Evolutionary conservation across 2,113 vertebrate species (phyloP).

Genomic region (human (Homo sapiens)): GRCh38 chr4:97545501-97546000

Average conservation of each 20-base stretch:
- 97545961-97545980: slow-evolving; percentile 68
- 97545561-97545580: slow-evolving; percentile 60
- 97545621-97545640: slow-evolving; percentile 49
- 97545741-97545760: slow-evolving; percentile 64
- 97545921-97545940: slow-evolving; percentile 62
- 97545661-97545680: slow-evolving; percentile 58
- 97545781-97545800: slow-evolving; percentile 69
- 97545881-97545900: slow-evolving; percentile 64
- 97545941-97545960: slow-evolving; percentile 70
- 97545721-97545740: slow-evolving; percentile 54
- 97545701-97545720: slow-evolving; percentile 61
- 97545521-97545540: slow-evolving; percentile 72
- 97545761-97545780: slow-evolving; percentile 57
- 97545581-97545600: slow-evolving; percentile 67
- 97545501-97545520: slow-evolving; percentile 10
- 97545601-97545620: slow-evolving; percentile 49
- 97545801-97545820: slow-evolving; percentile 65
- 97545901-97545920: slow-evolving; percentile 57
- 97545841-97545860: slow-evolving; percentile 53
- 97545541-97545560: slow-evolving; percentile 70
- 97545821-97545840: slow-evolving; percentile 69
- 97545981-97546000: slow-evolving; percentile 50
- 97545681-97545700: slow-evolving; percentile 57
- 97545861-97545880: slow-evolving; percentile 69
- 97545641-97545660: slow-evolving; percentile 58